phyloP scores from a whole-genome alignment of 2,113 vertebrate genomes.

The Lepisosteus oculatus region DNA sequence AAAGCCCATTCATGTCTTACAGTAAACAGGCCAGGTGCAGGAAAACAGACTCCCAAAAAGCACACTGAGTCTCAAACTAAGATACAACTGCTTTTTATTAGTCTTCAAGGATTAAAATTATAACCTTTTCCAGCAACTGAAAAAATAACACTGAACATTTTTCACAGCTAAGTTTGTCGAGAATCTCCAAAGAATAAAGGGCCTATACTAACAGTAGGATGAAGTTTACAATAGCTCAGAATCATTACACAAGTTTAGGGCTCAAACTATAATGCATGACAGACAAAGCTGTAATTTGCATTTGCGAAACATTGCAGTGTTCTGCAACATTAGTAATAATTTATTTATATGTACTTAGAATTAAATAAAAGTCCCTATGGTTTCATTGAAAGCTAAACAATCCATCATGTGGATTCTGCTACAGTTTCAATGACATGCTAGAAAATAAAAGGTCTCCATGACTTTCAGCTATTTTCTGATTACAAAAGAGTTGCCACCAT shows the following conservation, averaged over 20 bases:
- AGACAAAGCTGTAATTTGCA: background rate
- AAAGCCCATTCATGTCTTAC: constrained; percentile 33
- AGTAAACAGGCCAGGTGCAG: constrained; percentile 24
- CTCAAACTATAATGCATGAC: background rate
- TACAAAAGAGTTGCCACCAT: no score
- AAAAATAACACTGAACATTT: background rate
- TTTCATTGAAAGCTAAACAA: no score
- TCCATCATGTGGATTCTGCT: no score
- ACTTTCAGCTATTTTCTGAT: no score
- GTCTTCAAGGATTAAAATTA: constrained; percentile 8
- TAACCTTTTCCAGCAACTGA: background rate
- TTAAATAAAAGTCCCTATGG: background rate
- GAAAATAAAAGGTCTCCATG: no score
- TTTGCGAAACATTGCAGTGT: background rate
- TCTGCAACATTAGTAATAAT: no score
- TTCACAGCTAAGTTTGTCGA: background rate
- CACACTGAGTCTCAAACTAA: constrained; percentile 13
- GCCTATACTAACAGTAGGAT: no score
- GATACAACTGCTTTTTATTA: constrained; percentile 4
- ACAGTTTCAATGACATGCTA: no score
- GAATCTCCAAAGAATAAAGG: no score
- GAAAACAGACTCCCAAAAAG: constrained; percentile 24
- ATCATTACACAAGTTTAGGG: no score
- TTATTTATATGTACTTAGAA: no score
- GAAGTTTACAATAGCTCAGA: no score